Evolutionary conservation across 1,140 invertebrate genomes (phyloP).

Genomic region (silkworm (Bombyx mori)): ASM3026992v2 NC_085111.1:5547501-5548000

Average conservation of each 20-base stretch:
- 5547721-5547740: slow-evolving; percentile 40
- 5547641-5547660: slow-evolving; percentile 23
- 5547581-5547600: slow-evolving; percentile 26
- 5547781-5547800: slow-evolving; percentile 24
- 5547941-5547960: slow-evolving; percentile 38
- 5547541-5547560: slow-evolving; percentile 50
- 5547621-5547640: slow-evolving; percentile 48
- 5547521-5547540: slow-evolving; percentile 54
- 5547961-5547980: neutral
- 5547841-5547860: slow-evolving; percentile 31
- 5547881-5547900: slow-evolving; percentile 59
- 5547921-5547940: slow-evolving; percentile 31
- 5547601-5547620: slow-evolving; percentile 56
- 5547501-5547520: slow-evolving; percentile 52
- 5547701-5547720: slow-evolving; percentile 46
- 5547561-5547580: slow-evolving; percentile 58
- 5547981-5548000: too few relatives aligned
- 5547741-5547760: slow-evolving; percentile 35
- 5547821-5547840: slow-evolving; percentile 42
- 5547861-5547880: slow-evolving; percentile 45
- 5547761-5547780: slow-evolving; percentile 45
- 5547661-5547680: neutral
- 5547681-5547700: too few relatives aligned
- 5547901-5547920: slow-evolving; percentile 48
- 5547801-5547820: slow-evolving; percentile 48